Evolutionary conservation across 1,140 invertebrate species (phyloP), one percentile per base, ranked within the genome.

Genomic region (Drosophila arawakana): DNA sequence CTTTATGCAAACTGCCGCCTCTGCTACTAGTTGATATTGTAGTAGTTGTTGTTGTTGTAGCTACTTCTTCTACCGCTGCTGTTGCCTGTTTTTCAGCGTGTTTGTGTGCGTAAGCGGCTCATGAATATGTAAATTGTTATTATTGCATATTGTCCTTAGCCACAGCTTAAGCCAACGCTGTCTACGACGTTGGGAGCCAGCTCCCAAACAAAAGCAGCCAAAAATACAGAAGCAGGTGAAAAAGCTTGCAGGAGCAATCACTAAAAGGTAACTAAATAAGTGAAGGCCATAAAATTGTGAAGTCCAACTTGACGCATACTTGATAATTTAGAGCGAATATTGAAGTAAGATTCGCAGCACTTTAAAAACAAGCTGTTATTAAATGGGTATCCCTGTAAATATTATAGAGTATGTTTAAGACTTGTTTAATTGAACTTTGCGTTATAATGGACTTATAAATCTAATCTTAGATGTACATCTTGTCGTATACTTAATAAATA

Each of bases 71-170:
- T 74, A 65, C 41, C 68, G 58, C 57, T 75, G 60, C 50, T 77
- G 66, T 70, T 83, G 81, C 41, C 68, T 71, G 63, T 61, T 68
- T 73, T 73, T 69, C 57, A 55, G 34, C 69, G 78, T 85, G 82
- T 78, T 71, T 78, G 82, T 76, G 67, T 77, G 66, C 66, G 72
- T 60, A 55, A 76, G 78, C 75, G 73, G 43, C 84, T 88, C 83
- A 88, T 88, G 83, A 88, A 88, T 88, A 88, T 88, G 83, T 88
- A 88, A 88, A 88, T 88, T 86, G 82, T 86, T 88, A 88, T 88
- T 88, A 88, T 88, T 88, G 83, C 83, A 88, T 89, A 89, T 88
- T 88, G 83, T 88, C 89, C 86, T 78, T 84, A 70, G 80, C 66
- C 80, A 80, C 46, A 65, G 61, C 34, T 30, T 58, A 25, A 49